Base-by-base conservation (phyloP, 2,888 invertebrate genomes). In the Trypoxylon attenuatum region DNA sequence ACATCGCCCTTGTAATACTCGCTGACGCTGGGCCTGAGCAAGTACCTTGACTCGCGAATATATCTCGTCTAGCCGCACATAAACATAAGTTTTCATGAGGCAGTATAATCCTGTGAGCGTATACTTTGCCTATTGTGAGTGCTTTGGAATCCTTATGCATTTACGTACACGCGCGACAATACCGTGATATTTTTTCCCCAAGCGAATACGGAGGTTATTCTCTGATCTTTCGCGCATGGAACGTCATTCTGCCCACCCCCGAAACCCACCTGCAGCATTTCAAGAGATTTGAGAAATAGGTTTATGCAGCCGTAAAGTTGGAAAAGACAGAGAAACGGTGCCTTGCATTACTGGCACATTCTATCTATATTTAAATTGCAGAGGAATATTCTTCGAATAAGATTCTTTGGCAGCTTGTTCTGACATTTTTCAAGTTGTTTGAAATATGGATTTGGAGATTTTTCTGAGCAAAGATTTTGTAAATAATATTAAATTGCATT, bases 221-320 rank as follows among this genome's bases (percentile, higher is more conserved):
- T 29, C 33, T n/a, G 13, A 21, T 50, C 15, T 13, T 10, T 13
- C 10, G 22, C 18, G 22, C n/a, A n/a, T 16, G 43, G 52, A 66
- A 66, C 41, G 62, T 67, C 62, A 18, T n/a, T n/a, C 21, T 16
- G 53, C 54, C 65, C 61, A 60, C 50, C 46, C 42, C 39, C 71
- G 60, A 71, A 65, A 55, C 8, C 58, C 42, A 41, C 51, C 49
- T 16, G 46, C 57, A 71, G 69, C 63, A 50, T 69, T 74, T 71
- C 66, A 74, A 66, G 58, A 49, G 22, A 46, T 47, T 22, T 33
- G 64, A 59, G 53, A 60, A 64, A 64, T 64, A 56, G 62, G 46
- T 16, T 10, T 21, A 54, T 43, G 46, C 27, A 29, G 56, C 46
- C 15, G 27, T 39, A 15, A 27, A 19, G 21, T 42, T 18, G 38